Percentiles rank a stretch among this genome's conserved stretches.
Evolutionary conservation across 1,140 invertebrate species (phyloP).

Genomic region (Drosophila littoralis): DNA sequence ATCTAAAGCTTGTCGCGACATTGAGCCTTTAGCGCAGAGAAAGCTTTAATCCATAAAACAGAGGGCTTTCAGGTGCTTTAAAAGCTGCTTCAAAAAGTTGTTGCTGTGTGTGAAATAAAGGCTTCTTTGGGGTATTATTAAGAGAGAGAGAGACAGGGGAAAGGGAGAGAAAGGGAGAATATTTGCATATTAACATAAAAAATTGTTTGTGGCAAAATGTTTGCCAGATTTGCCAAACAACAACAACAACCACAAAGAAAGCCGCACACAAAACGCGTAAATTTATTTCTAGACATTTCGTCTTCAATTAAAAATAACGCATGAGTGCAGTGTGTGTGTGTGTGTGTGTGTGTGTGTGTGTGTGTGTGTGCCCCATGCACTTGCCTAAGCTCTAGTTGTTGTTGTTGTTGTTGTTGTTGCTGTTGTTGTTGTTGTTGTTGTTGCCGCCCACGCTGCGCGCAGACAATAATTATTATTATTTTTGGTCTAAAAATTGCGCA

Average conservation of each 20-base stretch:
- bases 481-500: constrained; percentile 16
- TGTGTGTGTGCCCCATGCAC: constrained; percentile 42
- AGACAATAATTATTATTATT: constrained; percentile 4
- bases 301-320: constrained; percentile 67
- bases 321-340: background rate
- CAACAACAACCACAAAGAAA: constrained; percentile 14
- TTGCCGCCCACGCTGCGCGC: constrained; percentile 24
- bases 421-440: constrained; percentile 13
- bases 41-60: too few species aligned
- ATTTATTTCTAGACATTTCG: constrained; percentile 75
- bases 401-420: constrained; percentile 7
- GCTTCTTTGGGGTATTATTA: too few species aligned
- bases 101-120: too few species aligned
- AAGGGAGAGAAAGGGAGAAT: background rate
- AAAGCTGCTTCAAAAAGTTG: too few species aligned
- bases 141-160: too few species aligned
- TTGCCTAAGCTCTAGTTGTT: constrained; percentile 14
- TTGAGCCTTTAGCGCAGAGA: too few species aligned
- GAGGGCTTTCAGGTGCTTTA: too few species aligned
- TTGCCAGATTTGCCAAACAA: constrained; percentile 1
- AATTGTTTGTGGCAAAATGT: too few species aligned
- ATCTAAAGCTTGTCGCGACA: too few species aligned
- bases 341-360: constrained; percentile 3
- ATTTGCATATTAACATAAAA: too few species aligned
- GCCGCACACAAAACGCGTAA: background rate